Evolutionary conservation across 2,113 vertebrate genomes (phyloP).

Genomic region (Pygoscelis antarcticus): DNA sequence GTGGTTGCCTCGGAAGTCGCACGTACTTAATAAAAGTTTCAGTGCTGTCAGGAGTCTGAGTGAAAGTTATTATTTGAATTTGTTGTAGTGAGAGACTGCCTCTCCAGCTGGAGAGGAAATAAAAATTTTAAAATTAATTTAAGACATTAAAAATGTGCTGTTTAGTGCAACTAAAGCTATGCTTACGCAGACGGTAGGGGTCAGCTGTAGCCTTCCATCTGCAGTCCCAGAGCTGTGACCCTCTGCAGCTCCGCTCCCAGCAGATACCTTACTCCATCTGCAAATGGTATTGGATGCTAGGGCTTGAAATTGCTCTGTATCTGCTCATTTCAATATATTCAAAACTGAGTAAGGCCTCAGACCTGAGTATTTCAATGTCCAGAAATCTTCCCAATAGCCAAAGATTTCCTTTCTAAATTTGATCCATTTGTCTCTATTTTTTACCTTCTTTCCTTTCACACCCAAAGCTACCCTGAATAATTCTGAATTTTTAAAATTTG

Average conservation of each 20-base stretch:
- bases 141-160: not conserved
- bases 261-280: not conserved
- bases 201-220: not conserved
- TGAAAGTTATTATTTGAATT: not conserved
- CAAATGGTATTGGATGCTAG: not conserved
- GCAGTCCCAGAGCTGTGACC: accelerated
- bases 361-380: not conserved
- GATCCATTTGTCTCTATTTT: not conserved
- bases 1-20: not conserved
- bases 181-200: not conserved
- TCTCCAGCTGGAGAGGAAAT: not conserved
- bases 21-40: accelerated
- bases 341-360: not conserved
- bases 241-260: not conserved
- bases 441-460: not conserved
- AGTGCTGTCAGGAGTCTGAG: not conserved
- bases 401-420: not conserved
- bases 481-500: not conserved
- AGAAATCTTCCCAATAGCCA: not conserved
- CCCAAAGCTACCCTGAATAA: not conserved
- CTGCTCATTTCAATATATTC: not conserved
- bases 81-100: not conserved
- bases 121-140: not conserved
- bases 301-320: not conserved
- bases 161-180: not conserved